Base-by-base conservation (phyloP, 2,797 vertebrate species). In the Strix occidentalis region DNA sequence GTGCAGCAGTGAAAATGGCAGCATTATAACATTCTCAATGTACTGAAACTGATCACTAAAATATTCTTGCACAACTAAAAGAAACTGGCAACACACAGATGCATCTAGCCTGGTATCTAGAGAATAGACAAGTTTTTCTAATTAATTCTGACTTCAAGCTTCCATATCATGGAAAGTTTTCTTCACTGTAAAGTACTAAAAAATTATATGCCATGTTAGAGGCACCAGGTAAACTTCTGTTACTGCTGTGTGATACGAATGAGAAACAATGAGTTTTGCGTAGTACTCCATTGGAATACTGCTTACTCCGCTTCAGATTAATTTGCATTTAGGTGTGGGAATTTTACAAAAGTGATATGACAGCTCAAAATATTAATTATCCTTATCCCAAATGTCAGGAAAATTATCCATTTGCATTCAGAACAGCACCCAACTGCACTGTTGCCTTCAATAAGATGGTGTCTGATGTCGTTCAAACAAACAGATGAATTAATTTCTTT, bases 321-420 rank as follows among this genome's bases (percentile, higher is more conserved):
- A 80, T 94, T 93, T 94, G 75, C 69, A 66, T 89, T 88, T 92
- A 75, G 45, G 53, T 94, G 69, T 89, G 72, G 64, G 61, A 84
- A 90, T 92, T 95, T 95, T 93, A 89, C 63, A 89, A 96, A 96
- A 64, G 16, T 74, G 89, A 63, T 80, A 82, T 28, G 41, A 89
- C 84, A 96, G 81, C 45, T 81, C 69, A 74, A 96, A 94, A 92
- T 96, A 92, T 35, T 96, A 39, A 29, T 97, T 96, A 95, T 97
- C 35, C 31, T 97, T 96, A 95, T 97, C 35, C 71, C 68, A 96
- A 97, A 96, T 90, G 95, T 97, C 91, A 95, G 84, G 50, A 91
- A 87, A 93, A 95, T 90, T 76, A 93, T 90, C 83, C 81, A 87
- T 95, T 86, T 93, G 80, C 71, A 84, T 95, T 95, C 72, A 92